Base-by-base conservation (phyloP, 2,797 vertebrate species). In the Labroides dimidiatus region DNA sequence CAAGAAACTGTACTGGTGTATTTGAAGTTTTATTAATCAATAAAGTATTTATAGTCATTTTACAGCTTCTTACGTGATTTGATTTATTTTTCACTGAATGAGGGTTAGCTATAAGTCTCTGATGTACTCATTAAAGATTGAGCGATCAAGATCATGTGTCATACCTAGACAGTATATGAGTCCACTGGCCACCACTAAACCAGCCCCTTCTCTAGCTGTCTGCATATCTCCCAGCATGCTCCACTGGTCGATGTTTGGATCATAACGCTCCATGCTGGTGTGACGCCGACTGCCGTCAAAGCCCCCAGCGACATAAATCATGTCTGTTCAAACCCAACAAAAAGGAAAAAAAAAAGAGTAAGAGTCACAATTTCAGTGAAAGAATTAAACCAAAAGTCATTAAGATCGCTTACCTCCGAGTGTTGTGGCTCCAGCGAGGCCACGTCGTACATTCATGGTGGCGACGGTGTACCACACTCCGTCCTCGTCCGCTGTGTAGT, bases 161-260 rank as follows among this genome's bases (percentile, higher is more conserved):
- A 21, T 89, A 99, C 98, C 98, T 10, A 99, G 92, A 84, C 97
- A 99, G 91, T 99, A 99, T 82, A 99, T 99, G 0, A 98, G 95
- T 61, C 97, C 97, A 10, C 96, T 97, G 16, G 97, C 98, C 3
- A 99, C 97, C 58, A 99, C 97, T 1, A 99, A 94, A 56, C 98
- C 97, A 0, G 98, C 97, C 49, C 97, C 98, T 78, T 99, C 98
- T 84, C 97, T 94, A 1, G 98, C 98, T 0, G 97, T 99, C 90
- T 99, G 97, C 98, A 99, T 99, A 83, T 99, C 98, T 81, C 98
- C 98, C 89, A 99, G 90, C 97, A 99, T 99, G 79, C 97, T 99
- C 98, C 98, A 99, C 90, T 99, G 97, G 85, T 99, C 97, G 3
- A 99, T 99, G 87, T 99, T 99, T 0, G 98, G 97, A 91, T 99